phyloP scores from a whole-genome alignment of 2,888 invertebrate genomes.

The Sacculina carcini region DNA sequence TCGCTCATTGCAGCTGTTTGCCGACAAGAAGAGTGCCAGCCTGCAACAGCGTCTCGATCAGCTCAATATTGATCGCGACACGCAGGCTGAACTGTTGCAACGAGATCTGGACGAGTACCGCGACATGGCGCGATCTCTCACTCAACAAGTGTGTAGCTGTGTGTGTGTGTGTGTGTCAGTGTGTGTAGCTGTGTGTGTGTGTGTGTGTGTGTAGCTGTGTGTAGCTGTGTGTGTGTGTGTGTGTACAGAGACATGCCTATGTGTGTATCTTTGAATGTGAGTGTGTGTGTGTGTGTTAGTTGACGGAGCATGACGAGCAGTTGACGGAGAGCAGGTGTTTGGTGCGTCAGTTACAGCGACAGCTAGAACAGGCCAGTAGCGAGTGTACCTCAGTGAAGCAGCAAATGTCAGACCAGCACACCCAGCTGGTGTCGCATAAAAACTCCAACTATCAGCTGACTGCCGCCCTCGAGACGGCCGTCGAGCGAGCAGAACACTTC shows the following conservation, averaged over 20 bases:
- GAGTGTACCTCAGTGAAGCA: conserved; percentile 31
- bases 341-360: conserved; percentile 16
- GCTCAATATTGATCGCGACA: conserved; percentile 17
- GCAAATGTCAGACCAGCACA: conserved; percentile 30
- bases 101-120: conserved; percentile 5
- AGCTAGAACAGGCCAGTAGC: conserved; percentile 16
- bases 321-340: conserved; percentile 16
- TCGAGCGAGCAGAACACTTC: neutral
- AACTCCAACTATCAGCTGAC: conserved; percentile 28
- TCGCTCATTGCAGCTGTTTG: conserved; percentile 27
- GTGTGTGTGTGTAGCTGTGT: too few species aligned
- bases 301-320: neutral
- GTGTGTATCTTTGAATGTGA: too few species aligned
- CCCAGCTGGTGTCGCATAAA: conserved; percentile 28
- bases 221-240: too few species aligned
- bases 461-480: conserved; percentile 16
- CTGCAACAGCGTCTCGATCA: conserved; percentile 13
- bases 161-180: neutral
- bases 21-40: conserved; percentile 19
- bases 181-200: too few species aligned
- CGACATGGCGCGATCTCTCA: conserved; percentile 19
- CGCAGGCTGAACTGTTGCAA: neutral
- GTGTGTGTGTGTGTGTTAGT: neutral
- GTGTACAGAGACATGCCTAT: too few species aligned
- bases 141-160: conserved; percentile 15